Evolutionary conservation across 2,113 vertebrate genomes (phyloP), one percentile per base, ranked within the genome.

Genomic region (Rhynchomys soricoides): DNA sequence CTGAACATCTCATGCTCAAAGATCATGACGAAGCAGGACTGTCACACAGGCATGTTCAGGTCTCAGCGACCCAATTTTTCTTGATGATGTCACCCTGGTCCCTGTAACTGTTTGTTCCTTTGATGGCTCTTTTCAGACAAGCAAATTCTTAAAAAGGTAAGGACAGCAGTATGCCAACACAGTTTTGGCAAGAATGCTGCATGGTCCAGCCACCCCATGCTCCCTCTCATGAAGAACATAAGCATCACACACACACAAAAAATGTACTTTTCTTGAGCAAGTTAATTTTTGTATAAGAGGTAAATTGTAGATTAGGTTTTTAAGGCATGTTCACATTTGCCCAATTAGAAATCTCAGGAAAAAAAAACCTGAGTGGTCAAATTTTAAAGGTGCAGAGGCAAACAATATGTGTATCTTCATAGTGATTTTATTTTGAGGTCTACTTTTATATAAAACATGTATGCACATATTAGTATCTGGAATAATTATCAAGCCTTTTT

Each of bases 201-300:
- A 48, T 85, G 37, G 66, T 45, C 16, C 24, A 34, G 45, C 4
- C 90, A 83, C 4, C 40, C 0, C 2, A 34, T 4, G 4, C 50
- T 66, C 50, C 29, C 13, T 34, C 19, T 57, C 74, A 86, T 4
- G 7, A 91, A 12, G 90, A 31, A 15, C 19, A 26, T 12, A 19
- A 9, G 19, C 74, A 90, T 26, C 0, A 40, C 16, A n/a, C n/a
- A n/a, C n/a, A n/a, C n/a, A n/a, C n/a, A 88, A 22, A 12, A 88
- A 11, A 4, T 31, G 0, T 73, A 21, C 11, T 64, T 95, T 9
- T 79, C 15, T 10, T 86, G n/a, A 86, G 22, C 0, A 83, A 73
- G 43, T 57, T 95, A 29, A 73, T 52, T 64, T 90, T 82, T 79
- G 71, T 43, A 3, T 82, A 92, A 89, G 95, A 43, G 64, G 77